These are phyloP conservation scores for Diplodus sargus DNA, from an alignment of 2,797 vertebrate species.

Conservation along the genomic window DNA sequence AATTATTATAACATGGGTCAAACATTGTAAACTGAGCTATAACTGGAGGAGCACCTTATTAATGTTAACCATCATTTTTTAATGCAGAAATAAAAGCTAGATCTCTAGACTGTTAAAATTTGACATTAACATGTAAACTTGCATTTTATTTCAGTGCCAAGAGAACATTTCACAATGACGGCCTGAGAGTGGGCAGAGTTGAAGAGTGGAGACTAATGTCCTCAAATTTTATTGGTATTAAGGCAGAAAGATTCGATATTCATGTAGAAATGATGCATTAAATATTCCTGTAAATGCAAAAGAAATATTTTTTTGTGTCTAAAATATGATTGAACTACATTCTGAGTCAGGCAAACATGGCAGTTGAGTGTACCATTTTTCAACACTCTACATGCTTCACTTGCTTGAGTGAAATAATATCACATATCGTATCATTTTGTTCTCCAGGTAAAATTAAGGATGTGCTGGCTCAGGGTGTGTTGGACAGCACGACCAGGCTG, in stretches of 20 bases:
- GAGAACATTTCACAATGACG: not conserved
- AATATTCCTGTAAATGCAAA: not conserved
- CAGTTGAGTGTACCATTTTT: not conserved
- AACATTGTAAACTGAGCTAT: no score
- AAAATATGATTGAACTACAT: not conserved
- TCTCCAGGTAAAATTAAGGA: constrained; percentile 82
- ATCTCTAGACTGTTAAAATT: not conserved
- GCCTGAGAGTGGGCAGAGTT: not conserved
- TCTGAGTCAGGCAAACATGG: no score
- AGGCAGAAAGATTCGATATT: not conserved
- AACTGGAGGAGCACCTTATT: no score
- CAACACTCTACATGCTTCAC: not conserved
- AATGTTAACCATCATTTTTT: not conserved
- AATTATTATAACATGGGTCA: not conserved
- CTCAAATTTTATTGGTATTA: not conserved
- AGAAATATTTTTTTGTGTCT: no score
- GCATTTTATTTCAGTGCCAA: not conserved
- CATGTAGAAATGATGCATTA: not conserved
- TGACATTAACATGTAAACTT: not conserved
- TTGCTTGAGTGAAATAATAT: not conserved
- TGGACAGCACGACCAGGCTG: constrained; percentile 71
- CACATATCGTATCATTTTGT: not conserved
- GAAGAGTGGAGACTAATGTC: not conserved
- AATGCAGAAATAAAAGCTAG: not conserved
- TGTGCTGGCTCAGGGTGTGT: constrained; percentile 65